These are phyloP conservation scores for Proteles cristata DNA, from an alignment of 2,113 vertebrate genomes.

Conservation along the genomic window DNA sequence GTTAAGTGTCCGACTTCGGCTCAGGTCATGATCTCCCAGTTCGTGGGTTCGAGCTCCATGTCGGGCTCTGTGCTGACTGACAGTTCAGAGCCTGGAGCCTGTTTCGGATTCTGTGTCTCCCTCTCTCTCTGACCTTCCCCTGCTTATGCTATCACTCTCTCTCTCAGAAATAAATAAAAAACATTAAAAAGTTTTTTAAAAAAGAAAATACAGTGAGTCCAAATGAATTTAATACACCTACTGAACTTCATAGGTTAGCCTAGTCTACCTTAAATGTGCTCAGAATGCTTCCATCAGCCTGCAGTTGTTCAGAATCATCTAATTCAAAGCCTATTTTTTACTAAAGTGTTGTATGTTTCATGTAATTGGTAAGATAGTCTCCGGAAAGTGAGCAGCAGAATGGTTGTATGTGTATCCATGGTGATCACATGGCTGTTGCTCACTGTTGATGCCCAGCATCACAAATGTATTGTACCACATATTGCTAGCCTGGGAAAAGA, in stretches of 20 bases:
- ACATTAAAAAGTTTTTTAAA: too few species aligned
- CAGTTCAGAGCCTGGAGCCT: too few species aligned
- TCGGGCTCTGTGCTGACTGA: too few species aligned
- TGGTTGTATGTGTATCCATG: neutral
- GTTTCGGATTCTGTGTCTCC: too few species aligned
- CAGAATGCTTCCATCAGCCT: neutral
- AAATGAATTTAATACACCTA: neutral
- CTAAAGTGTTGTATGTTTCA: neutral
- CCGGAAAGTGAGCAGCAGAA: neutral
- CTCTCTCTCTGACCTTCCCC: too few species aligned
- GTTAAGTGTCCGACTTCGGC: too few species aligned
- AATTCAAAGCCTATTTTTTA: neutral
- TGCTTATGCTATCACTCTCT: too few species aligned
- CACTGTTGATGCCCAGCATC: neutral
- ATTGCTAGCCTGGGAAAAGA: neutral
- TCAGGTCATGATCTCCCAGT: too few species aligned
- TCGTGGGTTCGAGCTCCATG: too few species aligned
- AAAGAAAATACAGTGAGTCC: neutral
- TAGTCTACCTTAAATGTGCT: neutral
- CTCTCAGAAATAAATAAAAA: too few species aligned
- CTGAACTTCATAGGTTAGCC: neutral
- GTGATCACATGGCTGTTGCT: neutral
- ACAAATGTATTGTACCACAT: neutral
- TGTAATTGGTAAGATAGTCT: neutral
- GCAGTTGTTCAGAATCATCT: neutral